Percentiles rank a stretch among this genome's conserved stretches.
Evolutionary conservation across 2,797 vertebrate genomes (phyloP).

Genomic region (Acipenser oxyrinchus): DNA sequence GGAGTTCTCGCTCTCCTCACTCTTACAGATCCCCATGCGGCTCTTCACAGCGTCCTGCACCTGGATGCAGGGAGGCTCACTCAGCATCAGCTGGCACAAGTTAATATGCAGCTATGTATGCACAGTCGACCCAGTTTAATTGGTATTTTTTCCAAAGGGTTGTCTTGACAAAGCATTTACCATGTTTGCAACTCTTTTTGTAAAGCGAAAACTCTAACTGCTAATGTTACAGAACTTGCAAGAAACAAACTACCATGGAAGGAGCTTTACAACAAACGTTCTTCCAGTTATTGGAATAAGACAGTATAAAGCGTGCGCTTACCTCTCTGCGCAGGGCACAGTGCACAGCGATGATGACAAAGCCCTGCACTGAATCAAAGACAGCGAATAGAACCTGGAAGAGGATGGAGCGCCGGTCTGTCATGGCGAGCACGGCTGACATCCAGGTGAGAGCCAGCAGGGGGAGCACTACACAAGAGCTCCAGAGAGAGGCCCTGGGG

Average conservation of each 20-base stretch:
- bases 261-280: too few relatives aligned
- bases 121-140: too few relatives aligned
- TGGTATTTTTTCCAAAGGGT: too few relatives aligned
- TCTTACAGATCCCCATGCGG: constrained; percentile 87
- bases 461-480: constrained; percentile 96
- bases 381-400: constrained; percentile 97
- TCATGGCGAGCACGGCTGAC: constrained; percentile 96
- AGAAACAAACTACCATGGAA: too few relatives aligned
- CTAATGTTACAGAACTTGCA: too few relatives aligned
- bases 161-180: too few relatives aligned
- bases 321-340: constrained; percentile 96
- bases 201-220: too few relatives aligned
- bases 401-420: constrained; percentile 90
- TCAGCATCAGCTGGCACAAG: too few relatives aligned
- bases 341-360: constrained; percentile 94
- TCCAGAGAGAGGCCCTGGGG: constrained; percentile 95
- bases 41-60: constrained; percentile 96
- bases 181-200: too few relatives aligned
- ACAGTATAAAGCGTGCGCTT: constrained; percentile 26
- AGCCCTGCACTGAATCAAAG: constrained; percentile 94
- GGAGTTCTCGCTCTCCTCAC: constrained; percentile 92
- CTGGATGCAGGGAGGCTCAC: too few relatives aligned
- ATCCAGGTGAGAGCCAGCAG: constrained; percentile 97
- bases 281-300: too few relatives aligned
- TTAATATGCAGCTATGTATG: too few relatives aligned